These are phyloP conservation scores for Cirrhinus mrigala DNA, from an alignment of 2,797 vertebrate species.

Conservation along the genomic window DNA sequence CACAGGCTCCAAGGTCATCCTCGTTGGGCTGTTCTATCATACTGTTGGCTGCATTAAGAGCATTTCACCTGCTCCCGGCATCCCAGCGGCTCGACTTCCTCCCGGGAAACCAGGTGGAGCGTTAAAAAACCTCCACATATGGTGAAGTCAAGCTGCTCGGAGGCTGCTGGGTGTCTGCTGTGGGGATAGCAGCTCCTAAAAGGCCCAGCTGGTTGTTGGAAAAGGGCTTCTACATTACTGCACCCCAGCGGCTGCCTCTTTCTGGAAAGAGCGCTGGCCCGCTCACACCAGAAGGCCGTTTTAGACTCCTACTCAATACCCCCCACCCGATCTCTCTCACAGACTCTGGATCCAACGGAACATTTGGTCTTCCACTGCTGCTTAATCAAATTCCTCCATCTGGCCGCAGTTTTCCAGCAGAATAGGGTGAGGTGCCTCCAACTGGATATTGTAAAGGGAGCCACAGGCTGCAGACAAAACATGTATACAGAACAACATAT, in stretches of 20 bases:
- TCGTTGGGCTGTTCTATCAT: constrained; percentile 91
- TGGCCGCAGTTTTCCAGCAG: constrained; percentile 94
- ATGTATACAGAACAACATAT: constrained; percentile 70
- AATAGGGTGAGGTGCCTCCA: constrained; percentile 98
- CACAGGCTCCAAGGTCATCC: constrained; percentile 94
- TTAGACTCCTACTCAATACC: constrained; percentile 94
- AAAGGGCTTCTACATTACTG: constrained; percentile 98
- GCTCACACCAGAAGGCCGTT: constrained; percentile 97
- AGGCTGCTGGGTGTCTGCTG: constrained; percentile 99
- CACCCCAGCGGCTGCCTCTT: constrained; percentile 98
- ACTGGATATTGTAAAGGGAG: constrained; percentile 91
- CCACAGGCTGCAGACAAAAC: constrained; percentile 92
- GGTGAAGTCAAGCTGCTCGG: constrained; percentile 99
- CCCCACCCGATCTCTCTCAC: constrained; percentile 88
- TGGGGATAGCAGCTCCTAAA: constrained; percentile 98
- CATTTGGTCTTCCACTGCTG: constrained; percentile 99
- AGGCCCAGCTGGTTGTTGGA: constrained; percentile 99
- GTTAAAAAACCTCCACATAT: constrained; percentile 99
- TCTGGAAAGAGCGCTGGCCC: constrained; percentile 97
- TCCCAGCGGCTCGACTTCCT: constrained; percentile 91
- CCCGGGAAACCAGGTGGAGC: constrained; percentile 95
- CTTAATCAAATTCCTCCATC: constrained; percentile 99
- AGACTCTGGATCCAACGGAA: constrained; percentile 99
- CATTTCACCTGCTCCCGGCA: constrained; percentile 99
- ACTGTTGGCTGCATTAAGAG: constrained; percentile 99